Evolutionary conservation across 2,888 invertebrate genomes (phyloP).

Genomic region (Catotricha subobsoleta): DNA sequence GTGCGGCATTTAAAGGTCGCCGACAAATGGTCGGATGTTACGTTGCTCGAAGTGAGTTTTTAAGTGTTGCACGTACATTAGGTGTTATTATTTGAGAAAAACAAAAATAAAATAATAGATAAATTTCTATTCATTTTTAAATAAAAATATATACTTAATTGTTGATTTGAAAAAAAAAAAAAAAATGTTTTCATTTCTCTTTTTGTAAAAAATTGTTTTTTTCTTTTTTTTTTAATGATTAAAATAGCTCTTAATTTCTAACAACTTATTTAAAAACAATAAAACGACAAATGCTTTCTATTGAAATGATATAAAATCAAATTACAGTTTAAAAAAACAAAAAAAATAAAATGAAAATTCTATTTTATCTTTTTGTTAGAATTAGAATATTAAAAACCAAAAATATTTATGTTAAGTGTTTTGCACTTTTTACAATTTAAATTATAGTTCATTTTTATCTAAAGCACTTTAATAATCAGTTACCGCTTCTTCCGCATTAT

Average conservation of each 20-base stretch:
- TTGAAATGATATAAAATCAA: no score
- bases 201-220: background rate
- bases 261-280: no score
- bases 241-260: no score
- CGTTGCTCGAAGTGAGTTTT: conserved; percentile 49
- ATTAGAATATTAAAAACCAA: no score
- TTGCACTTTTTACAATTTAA: no score
- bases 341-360: no score
- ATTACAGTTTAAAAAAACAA: background rate
- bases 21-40: conserved; percentile 54
- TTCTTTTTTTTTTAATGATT: no score
- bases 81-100: conserved; percentile 27
- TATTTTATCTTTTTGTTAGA: no score
- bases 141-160: background rate
- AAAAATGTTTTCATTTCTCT: background rate
- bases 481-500: background rate
- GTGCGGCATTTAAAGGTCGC: conserved; percentile 46
- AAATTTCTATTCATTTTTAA: background rate
- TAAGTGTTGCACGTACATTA: conserved; percentile 37
- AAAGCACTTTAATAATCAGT: background rate
- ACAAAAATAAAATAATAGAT: background rate
- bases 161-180: background rate
- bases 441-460: no score
- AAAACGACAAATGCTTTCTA: no score
- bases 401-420: no score